phyloP scores from a whole-genome alignment of 2,888 invertebrate species.

The Mythimna loreyi region DNA sequence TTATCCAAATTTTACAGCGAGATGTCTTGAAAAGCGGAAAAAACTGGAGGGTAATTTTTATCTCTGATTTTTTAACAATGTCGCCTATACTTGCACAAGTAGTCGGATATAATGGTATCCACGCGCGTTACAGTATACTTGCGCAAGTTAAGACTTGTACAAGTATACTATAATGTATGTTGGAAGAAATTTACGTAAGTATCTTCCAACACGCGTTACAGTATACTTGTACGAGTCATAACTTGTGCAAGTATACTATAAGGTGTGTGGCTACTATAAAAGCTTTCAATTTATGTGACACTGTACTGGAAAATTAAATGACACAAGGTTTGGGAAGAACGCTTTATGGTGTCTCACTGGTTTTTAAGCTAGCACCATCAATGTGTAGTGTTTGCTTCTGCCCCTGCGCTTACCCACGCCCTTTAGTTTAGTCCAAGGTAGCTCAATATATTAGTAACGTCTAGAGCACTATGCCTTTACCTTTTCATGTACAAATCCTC shows the following conservation, averaged over 20 bases:
- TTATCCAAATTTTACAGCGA: conserved; percentile 28
- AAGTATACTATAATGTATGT: too few species aligned
- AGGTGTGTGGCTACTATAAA: too few species aligned
- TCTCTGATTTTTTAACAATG: conserved; percentile 1
- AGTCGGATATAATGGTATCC: not conserved
- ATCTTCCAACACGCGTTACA: too few species aligned
- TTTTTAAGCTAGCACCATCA: conserved; percentile 38
- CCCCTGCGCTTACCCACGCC: conserved; percentile 41
- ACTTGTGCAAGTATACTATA: too few species aligned
- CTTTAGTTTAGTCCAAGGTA: conserved; percentile 13
- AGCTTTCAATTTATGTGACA: conserved; percentile 27
- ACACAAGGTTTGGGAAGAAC: conserved; percentile 7
- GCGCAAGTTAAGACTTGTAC: too few species aligned
- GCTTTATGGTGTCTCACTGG: conserved; percentile 53
- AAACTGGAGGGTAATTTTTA: conserved; percentile 42
- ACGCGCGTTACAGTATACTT: too few species aligned
- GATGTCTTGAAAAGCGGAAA: conserved; percentile 44
- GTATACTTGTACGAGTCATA: too few species aligned
- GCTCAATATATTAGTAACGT: not conserved
- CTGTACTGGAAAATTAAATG: conserved; percentile 1
- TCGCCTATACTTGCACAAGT: conserved; percentile 35
- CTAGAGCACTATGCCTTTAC: conserved; percentile 1
- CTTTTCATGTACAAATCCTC: not conserved
- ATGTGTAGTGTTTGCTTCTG: conserved; percentile 41
- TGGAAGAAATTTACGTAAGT: too few species aligned